Evolutionary conservation across 2,113 vertebrate species (phyloP).

Genomic region (Notechis scutatus): DNA sequence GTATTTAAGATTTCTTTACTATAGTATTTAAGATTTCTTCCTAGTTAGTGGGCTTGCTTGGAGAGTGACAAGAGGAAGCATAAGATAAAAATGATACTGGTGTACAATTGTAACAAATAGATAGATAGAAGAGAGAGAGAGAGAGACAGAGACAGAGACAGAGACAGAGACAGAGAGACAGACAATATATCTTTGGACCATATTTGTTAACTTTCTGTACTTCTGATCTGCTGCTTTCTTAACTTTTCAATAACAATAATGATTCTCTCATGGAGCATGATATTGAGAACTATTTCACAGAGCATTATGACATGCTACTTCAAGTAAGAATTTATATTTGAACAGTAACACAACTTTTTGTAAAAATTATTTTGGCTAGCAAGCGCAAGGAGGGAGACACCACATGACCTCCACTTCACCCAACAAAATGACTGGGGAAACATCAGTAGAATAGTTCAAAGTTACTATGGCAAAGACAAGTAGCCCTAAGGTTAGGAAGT

Average conservation of each 20-base stretch:
- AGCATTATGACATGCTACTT: background rate
- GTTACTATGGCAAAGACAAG: background rate
- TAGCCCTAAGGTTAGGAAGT: background rate
- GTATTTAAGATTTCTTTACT: too few relatives aligned
- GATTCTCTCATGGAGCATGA: background rate
- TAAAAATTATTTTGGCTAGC: background rate
- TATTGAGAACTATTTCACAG: background rate
- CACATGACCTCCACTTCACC: background rate
- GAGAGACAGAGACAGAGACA: background rate
- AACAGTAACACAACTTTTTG: background rate
- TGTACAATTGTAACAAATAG: background rate
- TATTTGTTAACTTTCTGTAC: background rate
- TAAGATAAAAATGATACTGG: background rate
- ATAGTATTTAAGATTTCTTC: background rate
- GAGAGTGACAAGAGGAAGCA: background rate
- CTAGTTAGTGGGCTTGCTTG: background rate
- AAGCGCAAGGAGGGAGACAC: background rate
- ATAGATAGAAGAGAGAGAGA: background rate
- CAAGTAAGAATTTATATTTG: background rate
- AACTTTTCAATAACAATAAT: background rate
- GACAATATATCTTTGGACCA: background rate
- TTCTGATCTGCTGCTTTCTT: background rate
- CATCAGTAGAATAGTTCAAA: background rate
- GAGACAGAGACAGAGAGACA: background rate
- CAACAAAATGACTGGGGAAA: background rate